Conservation (phyloP, 2,888 invertebrate species). For the Barypeithes pellucidus region DNA sequence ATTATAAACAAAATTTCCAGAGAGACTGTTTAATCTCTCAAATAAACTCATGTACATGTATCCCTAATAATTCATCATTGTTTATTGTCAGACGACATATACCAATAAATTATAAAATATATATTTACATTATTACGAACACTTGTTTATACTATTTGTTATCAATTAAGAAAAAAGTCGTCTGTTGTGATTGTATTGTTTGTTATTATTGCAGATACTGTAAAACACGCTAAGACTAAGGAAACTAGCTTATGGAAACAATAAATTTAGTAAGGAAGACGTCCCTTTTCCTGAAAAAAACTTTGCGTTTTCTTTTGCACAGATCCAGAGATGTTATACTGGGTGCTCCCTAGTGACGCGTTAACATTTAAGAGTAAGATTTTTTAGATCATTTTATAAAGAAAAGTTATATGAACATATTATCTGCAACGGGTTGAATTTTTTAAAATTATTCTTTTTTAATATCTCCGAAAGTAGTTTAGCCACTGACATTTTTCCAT, state of each 20-base stretch:
- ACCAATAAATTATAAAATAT: conserved; percentile 44
- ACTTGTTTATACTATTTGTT: conserved; percentile 17
- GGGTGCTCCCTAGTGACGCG: too few species aligned
- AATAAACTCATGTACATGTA: conserved; percentile 9
- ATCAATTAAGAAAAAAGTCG: conserved; percentile 13
- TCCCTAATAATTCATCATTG: conserved; percentile 34
- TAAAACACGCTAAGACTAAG: not conserved
- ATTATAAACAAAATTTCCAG: conserved; percentile 1
- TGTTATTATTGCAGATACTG: not conserved
- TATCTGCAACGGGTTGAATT: too few species aligned
- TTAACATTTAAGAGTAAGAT: too few species aligned
- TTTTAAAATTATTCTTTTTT: too few species aligned
- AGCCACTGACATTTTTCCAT: too few species aligned
- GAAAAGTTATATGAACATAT: too few species aligned
- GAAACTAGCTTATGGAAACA: not conserved
- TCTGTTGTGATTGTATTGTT: conserved; percentile 20
- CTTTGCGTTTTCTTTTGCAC: too few species aligned
- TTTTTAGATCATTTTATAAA: too few species aligned
- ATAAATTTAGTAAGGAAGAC: too few species aligned
- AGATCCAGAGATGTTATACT: too few species aligned
- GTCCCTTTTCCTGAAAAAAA: too few species aligned
- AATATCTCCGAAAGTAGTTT: too few species aligned
- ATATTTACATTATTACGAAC: conserved; percentile 37
- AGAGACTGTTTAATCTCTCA: not conserved
- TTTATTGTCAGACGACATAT: conserved; percentile 36